Percentiles rank a stretch among this genome's conserved stretches.
phyloP scores from a whole-genome alignment of 2,888 invertebrate genomes.

The Acronicta leporina region DNA sequence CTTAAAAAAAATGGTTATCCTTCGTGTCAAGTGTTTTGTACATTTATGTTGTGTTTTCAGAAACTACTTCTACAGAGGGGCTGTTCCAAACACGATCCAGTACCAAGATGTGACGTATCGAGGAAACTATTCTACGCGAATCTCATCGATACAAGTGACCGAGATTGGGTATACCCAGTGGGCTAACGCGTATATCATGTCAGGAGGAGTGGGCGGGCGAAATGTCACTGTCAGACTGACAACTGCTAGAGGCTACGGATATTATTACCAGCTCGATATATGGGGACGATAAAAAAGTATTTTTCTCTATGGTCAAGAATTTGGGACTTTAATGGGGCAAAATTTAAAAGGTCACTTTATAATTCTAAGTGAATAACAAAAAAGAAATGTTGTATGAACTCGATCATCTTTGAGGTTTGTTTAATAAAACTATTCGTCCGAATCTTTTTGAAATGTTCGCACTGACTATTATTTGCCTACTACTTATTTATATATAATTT shows the following conservation, averaged over 20 bases:
- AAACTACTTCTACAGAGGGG: slow-evolving; percentile 54
- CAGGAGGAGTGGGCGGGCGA: slow-evolving; percentile 65
- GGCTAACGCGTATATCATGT: slow-evolving; percentile 62
- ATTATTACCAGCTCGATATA: slow-evolving; percentile 71
- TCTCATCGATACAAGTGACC: slow-evolving; percentile 66
- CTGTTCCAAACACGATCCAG: slow-evolving; percentile 68
- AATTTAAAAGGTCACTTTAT: too few relatives aligned
- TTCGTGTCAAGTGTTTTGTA: too few relatives aligned
- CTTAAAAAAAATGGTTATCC: too few relatives aligned
- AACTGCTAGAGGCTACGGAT: slow-evolving; percentile 71
- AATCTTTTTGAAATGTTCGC: too few relatives aligned
- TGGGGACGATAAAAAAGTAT: slow-evolving; percentile 68
- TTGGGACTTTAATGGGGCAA: too few relatives aligned
- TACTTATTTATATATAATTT: too few relatives aligned
- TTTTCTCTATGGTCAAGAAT: background rate
- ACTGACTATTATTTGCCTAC: too few relatives aligned
- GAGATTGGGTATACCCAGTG: slow-evolving; percentile 74
- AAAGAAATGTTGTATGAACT: too few relatives aligned
- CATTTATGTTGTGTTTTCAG: slow-evolving; percentile 32
- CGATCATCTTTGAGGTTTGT: too few relatives aligned
- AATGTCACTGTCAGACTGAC: slow-evolving; percentile 71
- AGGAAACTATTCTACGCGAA: slow-evolving; percentile 66
- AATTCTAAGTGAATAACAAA: too few relatives aligned
- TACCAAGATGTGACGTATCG: slow-evolving; percentile 72
- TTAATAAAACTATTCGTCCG: too few relatives aligned